Percentiles rank a stretch among this genome's conserved stretches.
Conservation (phyloP, 2,113 vertebrate species). For the Chloropsis hardwickii region DNA sequence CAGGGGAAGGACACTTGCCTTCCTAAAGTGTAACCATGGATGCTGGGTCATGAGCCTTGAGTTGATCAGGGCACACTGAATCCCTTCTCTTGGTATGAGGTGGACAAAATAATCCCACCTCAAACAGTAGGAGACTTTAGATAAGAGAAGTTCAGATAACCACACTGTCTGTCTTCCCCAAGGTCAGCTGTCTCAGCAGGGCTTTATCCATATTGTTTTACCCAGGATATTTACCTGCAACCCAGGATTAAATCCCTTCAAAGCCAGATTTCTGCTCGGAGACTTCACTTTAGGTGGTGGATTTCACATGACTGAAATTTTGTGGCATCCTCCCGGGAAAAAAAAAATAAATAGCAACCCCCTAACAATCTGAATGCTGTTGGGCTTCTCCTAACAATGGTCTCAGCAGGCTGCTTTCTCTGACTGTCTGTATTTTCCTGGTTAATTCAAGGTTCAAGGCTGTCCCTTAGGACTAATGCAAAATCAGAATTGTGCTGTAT, state of each 20-base stretch:
- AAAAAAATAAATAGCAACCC: not conserved
- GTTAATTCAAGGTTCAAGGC: not conserved
- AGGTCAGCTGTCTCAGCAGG: slow-evolving; percentile 44
- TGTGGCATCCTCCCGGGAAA: not conserved
- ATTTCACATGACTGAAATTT: not conserved
- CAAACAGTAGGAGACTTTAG: slow-evolving; percentile 38
- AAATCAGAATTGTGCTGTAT: not conserved
- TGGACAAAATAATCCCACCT: not conserved
- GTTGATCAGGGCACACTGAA: not conserved
- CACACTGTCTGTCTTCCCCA: not conserved
- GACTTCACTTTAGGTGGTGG: not conserved
- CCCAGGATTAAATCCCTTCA: not conserved
- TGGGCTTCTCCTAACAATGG: not conserved
- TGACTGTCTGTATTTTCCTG: not conserved
- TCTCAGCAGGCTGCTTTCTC: not conserved
- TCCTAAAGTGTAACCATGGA: not conserved
- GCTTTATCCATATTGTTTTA: not conserved
- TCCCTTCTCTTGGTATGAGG: not conserved
- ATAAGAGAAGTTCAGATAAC: slow-evolving; percentile 45
- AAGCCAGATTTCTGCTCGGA: not conserved
- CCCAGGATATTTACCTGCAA: not conserved
- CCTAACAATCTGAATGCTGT: not conserved
- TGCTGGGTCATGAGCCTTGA: not conserved
- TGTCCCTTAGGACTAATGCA: not conserved
- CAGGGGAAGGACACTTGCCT: not conserved